phyloP scores from a whole-genome alignment of 2,797 vertebrate genomes.

The Rhinophrynus dorsalis region DNA sequence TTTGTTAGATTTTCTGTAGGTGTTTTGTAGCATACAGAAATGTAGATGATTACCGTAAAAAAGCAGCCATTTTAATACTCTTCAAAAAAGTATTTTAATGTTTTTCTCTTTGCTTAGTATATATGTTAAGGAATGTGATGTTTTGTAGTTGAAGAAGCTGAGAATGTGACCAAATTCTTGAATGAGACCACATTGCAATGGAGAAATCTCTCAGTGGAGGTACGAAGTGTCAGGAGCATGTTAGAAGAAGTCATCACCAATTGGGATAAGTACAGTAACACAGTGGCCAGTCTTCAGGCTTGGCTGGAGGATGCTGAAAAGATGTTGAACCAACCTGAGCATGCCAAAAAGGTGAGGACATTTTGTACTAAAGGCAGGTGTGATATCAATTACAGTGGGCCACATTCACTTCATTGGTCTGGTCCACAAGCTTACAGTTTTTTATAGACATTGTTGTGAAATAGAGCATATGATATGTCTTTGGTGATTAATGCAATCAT shows the following conservation, averaged over 20 bases:
- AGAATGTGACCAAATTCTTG: slow-evolving; percentile 90
- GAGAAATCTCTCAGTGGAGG: slow-evolving; percentile 91
- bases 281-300: slow-evolving; percentile 87
- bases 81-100: not conserved
- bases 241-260: slow-evolving; percentile 94
- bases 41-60: too few relatives aligned
- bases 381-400: too few relatives aligned
- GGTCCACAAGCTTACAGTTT: too few relatives aligned
- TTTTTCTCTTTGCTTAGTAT: not conserved
- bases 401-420: too few relatives aligned
- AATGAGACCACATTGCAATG: slow-evolving; percentile 88
- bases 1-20: too few relatives aligned
- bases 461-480: too few relatives aligned
- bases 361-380: too few relatives aligned
- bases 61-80: too few relatives aligned
- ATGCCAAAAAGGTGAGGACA: slow-evolving; percentile 81
- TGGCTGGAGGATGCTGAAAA: slow-evolving; percentile 97
- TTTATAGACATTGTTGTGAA: too few relatives aligned
- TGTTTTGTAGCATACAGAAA: too few relatives aligned
- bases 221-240: slow-evolving; percentile 95
- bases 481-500: too few relatives aligned
- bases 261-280: slow-evolving; percentile 92
- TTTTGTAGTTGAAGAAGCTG: slow-evolving; percentile 86
- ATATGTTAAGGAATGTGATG: not conserved
- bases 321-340: slow-evolving; percentile 90